Conservation (phyloP, 2,888 invertebrate genomes). For the Drosophila parthenogenetica region DNA sequence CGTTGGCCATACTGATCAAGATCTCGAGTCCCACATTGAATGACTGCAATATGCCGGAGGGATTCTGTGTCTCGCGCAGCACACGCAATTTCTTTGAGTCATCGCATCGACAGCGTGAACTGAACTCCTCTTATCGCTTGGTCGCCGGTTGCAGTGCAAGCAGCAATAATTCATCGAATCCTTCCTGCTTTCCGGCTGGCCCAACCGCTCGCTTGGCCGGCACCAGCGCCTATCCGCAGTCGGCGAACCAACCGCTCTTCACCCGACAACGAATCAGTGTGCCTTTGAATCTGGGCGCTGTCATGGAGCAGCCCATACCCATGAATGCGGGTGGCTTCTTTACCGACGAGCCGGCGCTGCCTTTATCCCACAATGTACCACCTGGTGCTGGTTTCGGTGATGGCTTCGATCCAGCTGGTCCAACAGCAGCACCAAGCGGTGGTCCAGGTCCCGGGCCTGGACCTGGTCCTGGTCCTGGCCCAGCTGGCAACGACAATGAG, state of each 20-base stretch:
- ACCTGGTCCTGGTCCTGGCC: neutral
- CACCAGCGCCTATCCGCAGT: slow-evolving; percentile 4
- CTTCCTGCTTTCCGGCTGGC: slow-evolving; percentile 30
- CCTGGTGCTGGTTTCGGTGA: slow-evolving; percentile 42
- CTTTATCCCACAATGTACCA: slow-evolving; percentile 84
- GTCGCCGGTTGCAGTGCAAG: slow-evolving; percentile 38
- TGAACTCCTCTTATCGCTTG: slow-evolving; percentile 70
- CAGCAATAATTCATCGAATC: slow-evolving; percentile 33
- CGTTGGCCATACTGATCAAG: slow-evolving; percentile 93
- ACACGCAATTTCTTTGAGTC: slow-evolving; percentile 80
- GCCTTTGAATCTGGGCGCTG: slow-evolving; percentile 38
- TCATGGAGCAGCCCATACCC: slow-evolving; percentile 27
- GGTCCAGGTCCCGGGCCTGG: no score
- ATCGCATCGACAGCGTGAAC: slow-evolving; percentile 81
- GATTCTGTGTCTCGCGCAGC: slow-evolving; percentile 87
- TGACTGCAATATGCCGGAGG: slow-evolving; percentile 90
- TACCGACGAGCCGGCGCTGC: slow-evolving; percentile 83
- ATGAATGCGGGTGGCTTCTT: slow-evolving; percentile 21
- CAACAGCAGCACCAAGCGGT: neutral
- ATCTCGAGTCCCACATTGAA: slow-evolving; percentile 90
- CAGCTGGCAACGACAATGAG: slow-evolving; percentile 28
- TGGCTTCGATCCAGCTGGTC: slow-evolving; percentile 28
- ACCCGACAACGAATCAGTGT: slow-evolving; percentile 79
- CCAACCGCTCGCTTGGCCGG: slow-evolving; percentile 62
- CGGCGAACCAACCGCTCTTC: slow-evolving; percentile 29